Base-by-base conservation (phyloP, 2,888 invertebrate species). In the Plagodis dolabraria region DNA sequence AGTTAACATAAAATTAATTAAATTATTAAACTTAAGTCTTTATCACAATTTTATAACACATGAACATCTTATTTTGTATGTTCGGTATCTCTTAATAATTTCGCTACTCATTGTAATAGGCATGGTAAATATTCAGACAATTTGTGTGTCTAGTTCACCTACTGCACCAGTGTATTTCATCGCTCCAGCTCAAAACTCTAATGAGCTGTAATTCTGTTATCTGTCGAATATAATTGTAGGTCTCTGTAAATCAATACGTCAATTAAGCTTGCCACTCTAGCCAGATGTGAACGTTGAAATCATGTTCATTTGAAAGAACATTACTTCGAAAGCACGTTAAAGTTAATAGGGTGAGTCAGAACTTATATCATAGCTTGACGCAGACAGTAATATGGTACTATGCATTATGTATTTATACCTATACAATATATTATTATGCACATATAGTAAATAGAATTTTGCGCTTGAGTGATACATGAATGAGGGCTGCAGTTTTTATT, bases 201-300 rank as follows among this genome's bases (percentile, higher is more conserved):
- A 48, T 47, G 45, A 45, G n/a, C 45, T 38, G 34, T 48, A 49
- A 36, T 22, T 51, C 33, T 34, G 51, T 47, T 55, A 36, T 53
- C 57, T 52, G 43, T 1, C 33, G 22, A 48, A 46, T 53, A 40
- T 49, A 38, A 48, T 53, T 42, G 53, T 35, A 46, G n/a, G 46
- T 53, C 9, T 53, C n/a, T 46, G 52, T 47, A 52, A 57, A 57
- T 57, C 57, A 57, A 58, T 49, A 53, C 53, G 44, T 53, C 53
- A 49, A 59, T 56, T 56, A 56, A 53, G 7, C n/a, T 53, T 12
- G 11, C 34, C 45, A 56, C 49, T 5, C n/a, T 53, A 10, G 11
- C 38, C 45, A 55, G 48, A 42, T 35, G 38, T 12, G 35, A 49
- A 6, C 10, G n/a, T 36, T 33, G 38, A 42, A 43, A 38, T 57